These are phyloP conservation scores for Globodera rostochiensis DNA, from an alignment of 1,140 invertebrate genomes.

Conservation along the genomic window DNA sequence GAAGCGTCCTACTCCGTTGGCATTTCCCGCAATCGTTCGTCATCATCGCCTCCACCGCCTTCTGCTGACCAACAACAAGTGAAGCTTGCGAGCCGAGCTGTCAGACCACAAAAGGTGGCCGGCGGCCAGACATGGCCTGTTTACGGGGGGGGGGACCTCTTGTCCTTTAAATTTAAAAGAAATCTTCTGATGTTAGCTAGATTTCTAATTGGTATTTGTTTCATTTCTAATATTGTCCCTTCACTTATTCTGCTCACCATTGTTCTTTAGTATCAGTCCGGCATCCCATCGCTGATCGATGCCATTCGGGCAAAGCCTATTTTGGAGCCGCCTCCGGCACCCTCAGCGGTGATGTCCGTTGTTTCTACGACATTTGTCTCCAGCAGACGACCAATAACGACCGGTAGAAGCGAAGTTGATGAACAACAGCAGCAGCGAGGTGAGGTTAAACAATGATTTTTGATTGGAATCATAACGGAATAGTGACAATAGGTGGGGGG, in stretches of 20 bases:
- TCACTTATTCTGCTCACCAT: too few species aligned
- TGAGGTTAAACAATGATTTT: background rate
- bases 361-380: background rate
- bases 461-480: background rate
- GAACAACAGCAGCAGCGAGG: slow-evolving; percentile 1
- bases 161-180: background rate
- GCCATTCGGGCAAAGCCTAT: slow-evolving; percentile 14
- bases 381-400: background rate
- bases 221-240: background rate
- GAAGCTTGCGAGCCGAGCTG: background rate
- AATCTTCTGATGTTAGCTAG: too few species aligned
- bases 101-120: background rate
- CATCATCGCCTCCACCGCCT: background rate
- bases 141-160: too few species aligned
- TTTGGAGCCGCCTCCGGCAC: background rate
- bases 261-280: background rate
- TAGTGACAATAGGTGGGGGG: too few species aligned
- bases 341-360: background rate
- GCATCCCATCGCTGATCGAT: slow-evolving; percentile 21
- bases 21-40: background rate
- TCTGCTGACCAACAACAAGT: background rate
- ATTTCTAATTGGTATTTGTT: background rate
- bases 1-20: slow-evolving; percentile 19
- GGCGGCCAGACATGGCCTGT: background rate
- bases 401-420: background rate